Conservation (phyloP, 2,113 vertebrate species). For the Cyrtonyx montezumae region DNA sequence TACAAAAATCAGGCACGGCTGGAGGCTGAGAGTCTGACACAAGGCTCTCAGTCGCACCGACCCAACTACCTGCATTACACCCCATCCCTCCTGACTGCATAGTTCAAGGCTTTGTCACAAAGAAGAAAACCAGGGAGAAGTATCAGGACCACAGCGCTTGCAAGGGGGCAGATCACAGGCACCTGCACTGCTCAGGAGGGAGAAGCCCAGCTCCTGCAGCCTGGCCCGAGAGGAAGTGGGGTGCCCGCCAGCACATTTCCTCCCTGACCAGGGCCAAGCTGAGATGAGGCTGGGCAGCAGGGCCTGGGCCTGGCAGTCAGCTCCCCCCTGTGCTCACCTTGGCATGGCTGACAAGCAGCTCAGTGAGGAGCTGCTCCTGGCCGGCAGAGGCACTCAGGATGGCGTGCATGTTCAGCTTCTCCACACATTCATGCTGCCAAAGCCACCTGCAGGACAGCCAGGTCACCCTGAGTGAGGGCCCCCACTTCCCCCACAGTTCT, state of each 20-base stretch:
- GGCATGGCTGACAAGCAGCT: conserved; percentile 84
- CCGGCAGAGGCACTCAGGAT: conserved; percentile 84
- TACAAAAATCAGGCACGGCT: background rate
- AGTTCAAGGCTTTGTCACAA: background rate
- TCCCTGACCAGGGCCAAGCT: background rate
- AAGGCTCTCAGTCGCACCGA: background rate
- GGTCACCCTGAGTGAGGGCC: background rate
- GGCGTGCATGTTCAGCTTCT: conserved; percentile 96
- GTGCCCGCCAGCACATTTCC: background rate
- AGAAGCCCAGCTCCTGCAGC: background rate
- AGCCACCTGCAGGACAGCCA: conserved; percentile 84
- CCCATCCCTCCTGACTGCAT: background rate
- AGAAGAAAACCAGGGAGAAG: background rate
- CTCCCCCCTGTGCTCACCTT: conserved; percentile 82
- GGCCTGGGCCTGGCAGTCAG: background rate
- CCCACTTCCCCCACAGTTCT: background rate
- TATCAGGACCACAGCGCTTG: no score
- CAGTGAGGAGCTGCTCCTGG: conserved; percentile 88
- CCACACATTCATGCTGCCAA: conserved; percentile 88
- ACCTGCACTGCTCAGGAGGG: background rate
- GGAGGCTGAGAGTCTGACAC: background rate
- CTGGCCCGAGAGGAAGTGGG: no score
- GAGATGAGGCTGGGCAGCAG: background rate
- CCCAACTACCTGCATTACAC: background rate
- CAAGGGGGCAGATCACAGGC: background rate